Percentiles rank a stretch among this genome's conserved stretches.
phyloP scores from a whole-genome alignment of 2,797 vertebrate species.

The Scomberomorus guttatus region DNA sequence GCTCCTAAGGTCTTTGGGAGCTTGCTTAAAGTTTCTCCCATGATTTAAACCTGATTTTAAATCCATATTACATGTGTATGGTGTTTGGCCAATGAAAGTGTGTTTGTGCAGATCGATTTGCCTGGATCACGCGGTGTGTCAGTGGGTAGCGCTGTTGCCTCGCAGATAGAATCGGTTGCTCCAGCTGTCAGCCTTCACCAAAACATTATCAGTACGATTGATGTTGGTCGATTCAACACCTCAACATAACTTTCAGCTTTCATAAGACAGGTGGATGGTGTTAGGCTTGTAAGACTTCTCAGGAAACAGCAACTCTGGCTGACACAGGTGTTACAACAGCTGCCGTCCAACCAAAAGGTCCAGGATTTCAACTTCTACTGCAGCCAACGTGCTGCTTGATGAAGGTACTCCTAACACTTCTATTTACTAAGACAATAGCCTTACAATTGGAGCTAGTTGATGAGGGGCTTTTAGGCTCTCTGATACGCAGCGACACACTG shows the following conservation, averaged over 20 bases:
- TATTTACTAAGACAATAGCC: too few relatives aligned
- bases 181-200: background rate
- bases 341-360: too few relatives aligned
- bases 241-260: background rate
- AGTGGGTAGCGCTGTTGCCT: too few relatives aligned
- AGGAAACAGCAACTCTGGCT: background rate
- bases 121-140: background rate
- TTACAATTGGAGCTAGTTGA: too few relatives aligned
- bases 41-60: too few relatives aligned
- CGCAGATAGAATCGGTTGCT: too few relatives aligned
- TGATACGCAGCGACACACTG: background rate
- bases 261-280: background rate
- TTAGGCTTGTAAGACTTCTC: background rate
- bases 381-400: too few relatives aligned
- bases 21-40: too few relatives aligned
- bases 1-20: too few relatives aligned
- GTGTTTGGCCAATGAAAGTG: background rate
- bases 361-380: too few relatives aligned
- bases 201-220: background rate
- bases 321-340: too few relatives aligned
- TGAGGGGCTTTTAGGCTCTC: background rate
- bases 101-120: background rate
- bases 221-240: background rate
- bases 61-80: background rate
- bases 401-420: too few relatives aligned